Conservation (phyloP, 2,113 vertebrate genomes). For the Microcebus ravelobensis region DNA sequence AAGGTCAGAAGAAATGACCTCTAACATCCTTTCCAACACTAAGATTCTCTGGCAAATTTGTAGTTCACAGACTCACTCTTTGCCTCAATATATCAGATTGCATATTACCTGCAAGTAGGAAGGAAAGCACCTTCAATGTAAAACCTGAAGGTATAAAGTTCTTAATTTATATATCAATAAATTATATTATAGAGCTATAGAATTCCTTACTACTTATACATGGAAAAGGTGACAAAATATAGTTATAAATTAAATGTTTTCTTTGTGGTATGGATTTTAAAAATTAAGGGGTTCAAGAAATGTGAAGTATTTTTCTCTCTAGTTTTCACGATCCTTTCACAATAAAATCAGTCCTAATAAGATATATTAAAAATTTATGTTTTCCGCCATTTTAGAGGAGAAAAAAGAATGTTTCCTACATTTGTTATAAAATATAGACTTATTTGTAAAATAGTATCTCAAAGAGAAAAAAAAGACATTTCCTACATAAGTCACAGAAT, state of each 20-base stretch:
- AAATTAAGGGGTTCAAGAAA: slow-evolving; percentile 2
- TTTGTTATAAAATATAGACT: not conserved
- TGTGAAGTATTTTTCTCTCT: slow-evolving; percentile 15
- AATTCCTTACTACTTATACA: not conserved
- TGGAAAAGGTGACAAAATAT: not conserved
- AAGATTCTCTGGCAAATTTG: not conserved
- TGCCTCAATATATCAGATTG: not conserved
- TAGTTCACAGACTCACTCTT: not conserved
- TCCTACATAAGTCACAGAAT: not conserved
- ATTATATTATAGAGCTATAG: not conserved
- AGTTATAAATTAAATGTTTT: not conserved
- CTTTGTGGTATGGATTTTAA: not conserved
- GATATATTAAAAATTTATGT: not conserved
- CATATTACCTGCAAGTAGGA: not conserved
- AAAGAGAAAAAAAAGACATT: not conserved
- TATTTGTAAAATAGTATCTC: not conserved
- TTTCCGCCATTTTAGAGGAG: too few species aligned
- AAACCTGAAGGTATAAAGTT: not conserved
- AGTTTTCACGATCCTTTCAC: not conserved
- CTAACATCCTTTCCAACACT: not conserved
- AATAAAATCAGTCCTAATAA: not conserved
- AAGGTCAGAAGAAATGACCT: not conserved
- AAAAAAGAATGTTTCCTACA: not conserved
- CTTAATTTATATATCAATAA: not conserved
- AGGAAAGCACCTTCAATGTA: not conserved